phyloP scores from a whole-genome alignment of 2,888 invertebrate genomes.

The Drosophila rubida region DNA sequence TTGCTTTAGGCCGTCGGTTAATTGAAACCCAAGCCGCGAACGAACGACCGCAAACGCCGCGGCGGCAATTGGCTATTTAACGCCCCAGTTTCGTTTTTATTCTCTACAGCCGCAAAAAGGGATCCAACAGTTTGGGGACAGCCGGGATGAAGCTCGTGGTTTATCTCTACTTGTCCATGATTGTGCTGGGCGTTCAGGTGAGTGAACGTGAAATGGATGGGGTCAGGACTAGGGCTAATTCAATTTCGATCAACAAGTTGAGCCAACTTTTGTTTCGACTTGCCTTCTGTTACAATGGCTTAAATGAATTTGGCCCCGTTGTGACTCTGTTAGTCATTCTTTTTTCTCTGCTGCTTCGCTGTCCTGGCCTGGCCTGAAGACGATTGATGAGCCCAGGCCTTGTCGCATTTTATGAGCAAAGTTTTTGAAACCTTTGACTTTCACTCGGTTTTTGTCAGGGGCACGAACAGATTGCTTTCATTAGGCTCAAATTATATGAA shows the following conservation, averaged over 20 bases:
- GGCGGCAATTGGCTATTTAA: constrained; percentile 53
- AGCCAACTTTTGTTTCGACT: constrained; percentile 40
- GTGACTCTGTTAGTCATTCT: constrained; percentile 26
- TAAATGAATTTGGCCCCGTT: constrained; percentile 52
- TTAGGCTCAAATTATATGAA: constrained; percentile 61
- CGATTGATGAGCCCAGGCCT: constrained; percentile 61
- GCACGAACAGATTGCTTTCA: constrained; percentile 66
- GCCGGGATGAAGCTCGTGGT: constrained; percentile 82
- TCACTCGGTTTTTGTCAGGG: constrained; percentile 4
- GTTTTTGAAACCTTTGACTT: constrained; percentile 57
- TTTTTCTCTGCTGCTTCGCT: not conserved
- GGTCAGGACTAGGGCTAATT: constrained; percentile 42
- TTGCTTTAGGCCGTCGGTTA: constrained; percentile 50
- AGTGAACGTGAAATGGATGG: constrained; percentile 13
- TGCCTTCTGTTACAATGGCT: constrained; percentile 35
- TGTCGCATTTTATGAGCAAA: constrained; percentile 62
- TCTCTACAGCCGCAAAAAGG: constrained; percentile 9
- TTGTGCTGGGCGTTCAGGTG: constrained; percentile 83
- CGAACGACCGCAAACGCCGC: constrained; percentile 18
- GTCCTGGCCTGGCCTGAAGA: not conserved
- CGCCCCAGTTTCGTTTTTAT: constrained; percentile 18
- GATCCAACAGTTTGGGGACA: constrained; percentile 28
- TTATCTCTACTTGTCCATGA: constrained; percentile 82
- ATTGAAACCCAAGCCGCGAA: constrained; percentile 48
- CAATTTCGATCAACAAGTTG: constrained; percentile 78